Percentiles rank a stretch among this genome's conserved stretches.
Conservation (phyloP, 1,140 invertebrate species). For the Drosophila auraria region DNA sequence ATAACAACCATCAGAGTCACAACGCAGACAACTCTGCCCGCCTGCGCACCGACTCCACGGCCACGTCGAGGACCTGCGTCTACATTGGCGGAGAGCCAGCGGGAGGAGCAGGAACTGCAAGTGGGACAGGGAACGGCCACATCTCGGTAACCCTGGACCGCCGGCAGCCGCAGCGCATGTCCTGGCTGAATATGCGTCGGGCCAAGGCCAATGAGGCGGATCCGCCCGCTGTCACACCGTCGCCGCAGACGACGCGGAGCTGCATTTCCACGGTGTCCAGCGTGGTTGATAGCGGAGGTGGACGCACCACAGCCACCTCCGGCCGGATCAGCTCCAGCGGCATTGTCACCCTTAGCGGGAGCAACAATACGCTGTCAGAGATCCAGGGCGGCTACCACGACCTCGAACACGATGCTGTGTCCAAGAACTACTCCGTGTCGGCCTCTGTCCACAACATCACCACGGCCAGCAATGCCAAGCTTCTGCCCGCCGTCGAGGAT, state of each 20-base stretch:
- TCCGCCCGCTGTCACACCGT: constrained; percentile 66
- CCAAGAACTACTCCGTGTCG: constrained; percentile 71
- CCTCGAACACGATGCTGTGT: constrained; percentile 59
- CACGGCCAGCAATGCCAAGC: constrained; percentile 80
- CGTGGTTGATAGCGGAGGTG: constrained; percentile 74
- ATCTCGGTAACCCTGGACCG: constrained; percentile 70
- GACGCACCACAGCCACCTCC: constrained; percentile 79
- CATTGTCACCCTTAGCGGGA: constrained; percentile 78
- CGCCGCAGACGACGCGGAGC: constrained; percentile 79
- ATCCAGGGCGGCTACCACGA: constrained; percentile 74
- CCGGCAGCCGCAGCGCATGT: constrained; percentile 74
- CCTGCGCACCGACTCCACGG: constrained; percentile 59
- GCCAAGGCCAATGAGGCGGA: constrained; percentile 64
- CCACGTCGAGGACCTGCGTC: constrained; percentile 70
- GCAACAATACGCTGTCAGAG: constrained; percentile 80
- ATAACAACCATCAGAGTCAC: constrained; percentile 51
- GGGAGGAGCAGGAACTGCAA: constrained; percentile 1
- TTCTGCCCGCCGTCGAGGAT: constrained; percentile 71
- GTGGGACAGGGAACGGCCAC: constrained; percentile 17
- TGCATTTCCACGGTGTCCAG: constrained; percentile 81
- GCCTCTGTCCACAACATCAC: constrained; percentile 73
- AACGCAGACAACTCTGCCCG: constrained; percentile 39
- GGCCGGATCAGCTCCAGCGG: constrained; percentile 81
- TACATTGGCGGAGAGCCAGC: constrained; percentile 66
- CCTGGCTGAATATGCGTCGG: constrained; percentile 81